phyloP scores from a whole-genome alignment of 2,888 invertebrate genomes.

The Phyto melanocephala region DNA sequence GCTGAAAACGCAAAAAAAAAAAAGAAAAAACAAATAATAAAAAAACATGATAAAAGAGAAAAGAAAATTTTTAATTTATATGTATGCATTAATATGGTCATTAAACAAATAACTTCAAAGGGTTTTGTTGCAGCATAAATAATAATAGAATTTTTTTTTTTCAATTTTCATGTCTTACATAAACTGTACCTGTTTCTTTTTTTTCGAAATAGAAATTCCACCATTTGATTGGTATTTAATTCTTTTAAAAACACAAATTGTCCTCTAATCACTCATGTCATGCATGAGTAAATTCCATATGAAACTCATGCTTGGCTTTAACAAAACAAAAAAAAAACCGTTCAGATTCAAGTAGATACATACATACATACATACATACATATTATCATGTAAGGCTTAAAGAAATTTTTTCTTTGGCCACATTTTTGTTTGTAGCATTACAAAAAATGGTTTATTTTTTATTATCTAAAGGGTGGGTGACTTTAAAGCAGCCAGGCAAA shows the following conservation, averaged over 20 bases:
- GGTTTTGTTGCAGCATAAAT: not conserved
- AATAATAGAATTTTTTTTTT: not conserved
- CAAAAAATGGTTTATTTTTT: not conserved
- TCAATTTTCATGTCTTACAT: not conserved
- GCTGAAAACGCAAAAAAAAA: constrained; percentile 10
- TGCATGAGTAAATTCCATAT: constrained; percentile 23
- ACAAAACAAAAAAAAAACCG: not conserved
- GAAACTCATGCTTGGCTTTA: not conserved
- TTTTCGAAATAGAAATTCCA: not conserved
- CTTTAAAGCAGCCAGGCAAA: too few relatives aligned
- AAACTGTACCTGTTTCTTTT: constrained; percentile 42
- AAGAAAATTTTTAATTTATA: not conserved
- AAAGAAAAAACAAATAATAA: constrained; percentile 5
- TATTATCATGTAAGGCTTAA: not conserved
- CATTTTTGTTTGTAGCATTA: not conserved
- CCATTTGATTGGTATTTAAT: constrained; percentile 3
- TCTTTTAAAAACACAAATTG: not conserved
- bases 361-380: too few relatives aligned
- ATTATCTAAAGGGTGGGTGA: not conserved
- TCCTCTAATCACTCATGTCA: constrained; percentile 16
- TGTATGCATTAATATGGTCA: not conserved
- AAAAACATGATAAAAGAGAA: constrained; percentile 18
- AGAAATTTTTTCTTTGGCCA: not conserved
- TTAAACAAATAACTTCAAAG: not conserved
- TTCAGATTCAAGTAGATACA: not conserved